Base-by-base conservation (phyloP, 2,888 invertebrate genomes). In the Drosophila cognata region DNA sequence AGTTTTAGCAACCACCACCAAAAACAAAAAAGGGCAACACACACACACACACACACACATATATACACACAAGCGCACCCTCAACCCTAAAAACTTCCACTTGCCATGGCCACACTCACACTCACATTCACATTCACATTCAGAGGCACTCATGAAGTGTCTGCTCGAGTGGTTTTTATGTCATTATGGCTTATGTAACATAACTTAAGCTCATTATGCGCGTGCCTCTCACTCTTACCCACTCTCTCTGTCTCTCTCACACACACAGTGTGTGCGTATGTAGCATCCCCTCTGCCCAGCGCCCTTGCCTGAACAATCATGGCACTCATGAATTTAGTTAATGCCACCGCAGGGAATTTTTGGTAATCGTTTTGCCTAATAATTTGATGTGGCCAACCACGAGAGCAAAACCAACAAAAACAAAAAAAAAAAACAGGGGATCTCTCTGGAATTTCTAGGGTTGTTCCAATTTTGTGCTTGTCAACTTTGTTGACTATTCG, bases 291-390 rank as follows among this genome's bases (percentile, higher is more conserved):
- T 21, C 50, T 18, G 6, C 5, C 52, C 31, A 52, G 6, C 25
- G 38, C 6, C 48, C 8, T 28, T 60, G 62, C 38, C 35, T 46
- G 46, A 60, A 71, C 81, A 88, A 91, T 88, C 86, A 79, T 83
- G 89, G 85, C 85, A 85, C 91, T 88, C 89, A 91, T 90, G 89
- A 84, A 91, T 91, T 90, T 89, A 82, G 88, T 89, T 89, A 87
- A 89, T 89, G 89, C 81, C 89, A 80, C 91, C 91, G 72, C 87
- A 87, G 87, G 79, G 89, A 91, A 90, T 90, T 90, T 81, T 77
- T 53, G 56, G 79, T 87, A 86, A 84, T 82, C 84, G 88, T 79
- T 83, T 82, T 82, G 85, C 85, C 77, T 82, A 85, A 85, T 85
- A 84, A 85, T 89, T 76, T 89, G 52, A 78, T 79, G 56, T 74